A percentile compares a stretch with the other conserved stretches of the same genome.
Evolutionary conservation across 2,113 vertebrate species (phyloP).

Genomic region (Sapayoa aenigma): DNA sequence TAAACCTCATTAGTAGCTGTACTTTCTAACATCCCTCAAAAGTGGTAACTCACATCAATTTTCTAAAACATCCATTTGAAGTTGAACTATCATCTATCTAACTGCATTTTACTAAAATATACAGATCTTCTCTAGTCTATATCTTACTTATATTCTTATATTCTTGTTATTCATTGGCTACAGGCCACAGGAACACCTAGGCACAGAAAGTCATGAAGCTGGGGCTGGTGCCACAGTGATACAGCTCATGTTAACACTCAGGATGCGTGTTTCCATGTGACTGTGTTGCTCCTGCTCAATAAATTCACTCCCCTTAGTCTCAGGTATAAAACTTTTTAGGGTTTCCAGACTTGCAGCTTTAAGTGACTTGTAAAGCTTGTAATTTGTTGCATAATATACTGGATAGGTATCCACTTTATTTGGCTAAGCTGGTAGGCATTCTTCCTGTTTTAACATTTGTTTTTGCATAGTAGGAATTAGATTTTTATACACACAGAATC

Average conservation of each 20-base stretch:
- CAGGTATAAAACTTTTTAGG: background rate
- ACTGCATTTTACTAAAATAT: background rate
- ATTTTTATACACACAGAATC: no score
- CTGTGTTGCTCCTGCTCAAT: background rate
- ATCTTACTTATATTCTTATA: background rate
- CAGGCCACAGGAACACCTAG: background rate
- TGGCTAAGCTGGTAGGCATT: background rate
- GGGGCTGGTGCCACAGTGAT: background rate
- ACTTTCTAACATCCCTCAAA: background rate
- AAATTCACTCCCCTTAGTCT: background rate
- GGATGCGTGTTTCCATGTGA: background rate
- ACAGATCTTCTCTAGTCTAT: background rate
- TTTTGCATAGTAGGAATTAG: background rate
- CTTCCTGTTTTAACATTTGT: background rate
- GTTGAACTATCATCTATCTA: background rate
- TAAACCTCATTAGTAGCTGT: slow-evolving; percentile 45
- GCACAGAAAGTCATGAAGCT: background rate
- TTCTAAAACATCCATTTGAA: background rate
- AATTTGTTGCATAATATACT: background rate
- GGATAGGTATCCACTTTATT: background rate
- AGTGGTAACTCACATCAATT: background rate
- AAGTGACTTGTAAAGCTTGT: background rate
- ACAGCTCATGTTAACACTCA: background rate
- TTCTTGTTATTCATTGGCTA: background rate
- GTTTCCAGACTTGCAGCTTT: background rate